Conservation (phyloP, 2,797 vertebrate species). For the Trichosurus vulpecula region DNA sequence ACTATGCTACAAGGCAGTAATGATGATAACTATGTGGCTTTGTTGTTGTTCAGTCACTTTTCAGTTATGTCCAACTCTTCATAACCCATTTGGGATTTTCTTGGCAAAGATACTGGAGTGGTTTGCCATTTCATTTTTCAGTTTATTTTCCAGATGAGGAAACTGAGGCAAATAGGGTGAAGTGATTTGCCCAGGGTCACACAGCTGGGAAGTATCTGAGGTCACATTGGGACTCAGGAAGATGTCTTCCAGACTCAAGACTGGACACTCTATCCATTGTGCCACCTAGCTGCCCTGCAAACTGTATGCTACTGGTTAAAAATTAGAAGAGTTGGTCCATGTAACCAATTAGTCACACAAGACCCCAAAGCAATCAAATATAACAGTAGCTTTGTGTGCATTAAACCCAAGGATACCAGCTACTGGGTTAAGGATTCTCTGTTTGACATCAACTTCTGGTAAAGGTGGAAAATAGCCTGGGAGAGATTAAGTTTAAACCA, state of each 20-base stretch:
- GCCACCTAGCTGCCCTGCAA: neutral
- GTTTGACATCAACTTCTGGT: neutral
- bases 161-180: neutral
- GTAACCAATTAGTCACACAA: neutral
- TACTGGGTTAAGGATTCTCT: neutral
- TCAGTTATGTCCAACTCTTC: neutral
- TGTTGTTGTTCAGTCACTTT: too few species aligned
- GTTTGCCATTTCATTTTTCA: too few species aligned
- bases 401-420: neutral
- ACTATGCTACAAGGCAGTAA: neutral
- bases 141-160: too few species aligned
- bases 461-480: neutral
- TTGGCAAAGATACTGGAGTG: neutral
- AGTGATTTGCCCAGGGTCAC: neutral
- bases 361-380: neutral
- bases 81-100: neutral
- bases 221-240: neutral
- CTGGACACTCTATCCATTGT: neutral
- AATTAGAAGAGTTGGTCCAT: neutral
- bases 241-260: neutral
- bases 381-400: neutral
- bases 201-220: neutral
- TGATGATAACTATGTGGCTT: neutral
- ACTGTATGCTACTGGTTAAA: neutral
- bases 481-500: neutral